Evolutionary conservation across 1,140 invertebrate species (phyloP).

Genomic region (Antheraea pernyi): DNA sequence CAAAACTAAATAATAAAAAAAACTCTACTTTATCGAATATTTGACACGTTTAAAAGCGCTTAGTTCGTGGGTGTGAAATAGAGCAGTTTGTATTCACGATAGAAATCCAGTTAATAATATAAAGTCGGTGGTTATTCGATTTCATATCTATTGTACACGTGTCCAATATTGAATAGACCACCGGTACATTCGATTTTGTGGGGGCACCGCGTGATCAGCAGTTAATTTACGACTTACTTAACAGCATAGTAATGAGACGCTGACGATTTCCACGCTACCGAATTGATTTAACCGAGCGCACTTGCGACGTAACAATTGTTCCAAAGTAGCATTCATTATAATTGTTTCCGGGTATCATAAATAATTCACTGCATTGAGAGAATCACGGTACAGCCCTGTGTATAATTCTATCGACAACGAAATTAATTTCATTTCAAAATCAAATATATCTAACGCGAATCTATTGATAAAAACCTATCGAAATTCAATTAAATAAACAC

Average conservation of each 20-base stretch:
- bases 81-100: not conserved
- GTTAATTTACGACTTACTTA: slow-evolving; percentile 47
- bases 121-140: slow-evolving; percentile 21
- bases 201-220: slow-evolving; percentile 35
- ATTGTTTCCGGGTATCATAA: slow-evolving; percentile 11
- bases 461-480: too few species aligned
- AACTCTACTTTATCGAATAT: not conserved
- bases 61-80: not conserved
- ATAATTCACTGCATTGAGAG: slow-evolving; percentile 9
- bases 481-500: not conserved
- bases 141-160: slow-evolving; percentile 29
- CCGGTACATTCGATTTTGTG: slow-evolving; percentile 35
- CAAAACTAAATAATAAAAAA: slow-evolving; percentile 1
- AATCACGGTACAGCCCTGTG: not conserved
- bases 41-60: not conserved
- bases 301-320: slow-evolving; percentile 40
- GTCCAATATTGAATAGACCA: slow-evolving; percentile 32
- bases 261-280: slow-evolving; percentile 32
- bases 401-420: not conserved
- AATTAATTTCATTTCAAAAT: too few species aligned
- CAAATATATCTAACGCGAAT: too few species aligned
- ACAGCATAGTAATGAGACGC: slow-evolving; percentile 47
- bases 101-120: slow-evolving; percentile 14
- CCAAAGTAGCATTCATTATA: slow-evolving; percentile 11
- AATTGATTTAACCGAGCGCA: slow-evolving; percentile 45